Conservation (phyloP, 2,113 vertebrate species). For the Pomatostomus ruficeps region DNA sequence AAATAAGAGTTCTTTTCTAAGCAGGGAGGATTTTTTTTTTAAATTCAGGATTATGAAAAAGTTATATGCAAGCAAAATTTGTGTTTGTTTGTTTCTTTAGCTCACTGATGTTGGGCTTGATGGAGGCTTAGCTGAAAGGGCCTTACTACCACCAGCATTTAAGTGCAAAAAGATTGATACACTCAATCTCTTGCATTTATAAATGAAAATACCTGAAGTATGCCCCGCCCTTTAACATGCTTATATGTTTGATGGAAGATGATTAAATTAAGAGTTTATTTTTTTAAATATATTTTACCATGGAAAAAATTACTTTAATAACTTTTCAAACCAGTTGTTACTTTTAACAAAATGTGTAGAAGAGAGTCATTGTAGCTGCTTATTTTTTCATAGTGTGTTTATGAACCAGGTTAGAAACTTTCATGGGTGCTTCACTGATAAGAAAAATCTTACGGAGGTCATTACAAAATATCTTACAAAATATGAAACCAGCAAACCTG, state of each 20-base stretch:
- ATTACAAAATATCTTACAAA: neutral
- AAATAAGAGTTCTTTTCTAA: slow-evolving; percentile 3
- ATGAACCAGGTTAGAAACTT: slow-evolving; percentile 58
- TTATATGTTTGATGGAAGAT: slow-evolving; percentile 53
- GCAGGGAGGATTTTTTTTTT: slow-evolving; percentile 10
- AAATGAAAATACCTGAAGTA: slow-evolving; percentile 51
- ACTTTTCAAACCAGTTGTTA: slow-evolving; percentile 56
- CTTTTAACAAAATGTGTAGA: slow-evolving; percentile 40
- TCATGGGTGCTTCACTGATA: slow-evolving; percentile 58
- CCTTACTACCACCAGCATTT: slow-evolving; percentile 62
- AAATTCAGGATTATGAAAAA: neutral
- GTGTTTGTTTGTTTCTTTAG: slow-evolving; percentile 49
- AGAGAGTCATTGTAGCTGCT: slow-evolving; percentile 48
- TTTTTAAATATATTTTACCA: slow-evolving; percentile 71
- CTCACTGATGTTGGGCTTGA: slow-evolving; percentile 43
- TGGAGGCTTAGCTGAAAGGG: slow-evolving; percentile 48
- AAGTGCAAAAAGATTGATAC: neutral
- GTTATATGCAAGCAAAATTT: slow-evolving; percentile 42
- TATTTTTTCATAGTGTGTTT: slow-evolving; percentile 62
- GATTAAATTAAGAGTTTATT: slow-evolving; percentile 73
- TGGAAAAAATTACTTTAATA: slow-evolving; percentile 59
- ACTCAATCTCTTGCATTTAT: slow-evolving; percentile 10
- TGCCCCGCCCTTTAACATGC: slow-evolving; percentile 33
- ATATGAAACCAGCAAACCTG: slow-evolving; percentile 33
- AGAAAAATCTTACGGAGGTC: neutral